phyloP scores from a whole-genome alignment of 2,888 invertebrate species.

The Brachylomia viminalis region DNA sequence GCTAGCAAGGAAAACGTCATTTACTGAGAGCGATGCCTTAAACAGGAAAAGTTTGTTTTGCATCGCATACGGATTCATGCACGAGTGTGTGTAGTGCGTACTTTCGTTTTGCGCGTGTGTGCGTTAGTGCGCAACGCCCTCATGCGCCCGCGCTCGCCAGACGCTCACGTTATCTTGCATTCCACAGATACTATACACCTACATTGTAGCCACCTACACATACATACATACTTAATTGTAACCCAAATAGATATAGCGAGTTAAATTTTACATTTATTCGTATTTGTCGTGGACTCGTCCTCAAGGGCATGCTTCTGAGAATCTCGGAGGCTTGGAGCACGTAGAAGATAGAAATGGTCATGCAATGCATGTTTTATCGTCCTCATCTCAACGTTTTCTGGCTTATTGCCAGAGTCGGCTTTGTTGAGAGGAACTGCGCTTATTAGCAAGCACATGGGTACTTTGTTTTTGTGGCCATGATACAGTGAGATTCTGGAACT shows the following conservation, averaged over 20 bases:
- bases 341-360: constrained; percentile 46
- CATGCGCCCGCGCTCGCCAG: constrained; percentile 72
- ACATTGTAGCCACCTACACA: constrained; percentile 70
- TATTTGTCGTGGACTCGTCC: constrained; percentile 38
- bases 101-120: constrained; percentile 70
- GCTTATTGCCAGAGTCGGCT: constrained; percentile 35
- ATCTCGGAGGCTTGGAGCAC: constrained; percentile 20
- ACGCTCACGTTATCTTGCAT: constrained; percentile 73
- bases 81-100: constrained; percentile 61
- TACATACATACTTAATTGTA: constrained; percentile 65
- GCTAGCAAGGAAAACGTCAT: constrained; percentile 56
- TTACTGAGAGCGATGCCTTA: constrained; percentile 64
- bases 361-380: constrained; percentile 42
- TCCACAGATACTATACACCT: constrained; percentile 73
- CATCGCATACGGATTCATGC: constrained; percentile 53
- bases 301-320: constrained; percentile 56
- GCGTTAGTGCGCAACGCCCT: constrained; percentile 68
- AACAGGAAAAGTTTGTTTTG: constrained; percentile 73
- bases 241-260: constrained; percentile 67
- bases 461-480: constrained; percentile 10
- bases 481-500: constrained; percentile 10
- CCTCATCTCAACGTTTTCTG: constrained; percentile 35
- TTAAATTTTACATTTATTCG: constrained; percentile 54
- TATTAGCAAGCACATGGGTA: constrained; percentile 29
- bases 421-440: constrained; percentile 38